Conservation (phyloP, 2,113 vertebrate species). For the Trogon melanurus region DNA sequence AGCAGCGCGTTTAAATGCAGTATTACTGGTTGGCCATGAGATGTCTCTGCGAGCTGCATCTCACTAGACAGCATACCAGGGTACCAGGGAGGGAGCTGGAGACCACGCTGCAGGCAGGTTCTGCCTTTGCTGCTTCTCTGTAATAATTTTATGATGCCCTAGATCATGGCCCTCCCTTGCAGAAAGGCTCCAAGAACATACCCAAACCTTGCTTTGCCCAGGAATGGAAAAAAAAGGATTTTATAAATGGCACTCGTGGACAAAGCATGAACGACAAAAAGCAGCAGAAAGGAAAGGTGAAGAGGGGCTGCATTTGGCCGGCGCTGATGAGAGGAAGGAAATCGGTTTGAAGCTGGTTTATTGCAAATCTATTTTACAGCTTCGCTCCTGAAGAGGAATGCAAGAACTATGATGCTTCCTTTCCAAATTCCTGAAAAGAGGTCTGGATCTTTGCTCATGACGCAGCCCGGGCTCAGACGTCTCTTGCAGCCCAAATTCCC, state of each 20-base stretch:
- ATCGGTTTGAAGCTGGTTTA: not conserved
- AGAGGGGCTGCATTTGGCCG: not conserved
- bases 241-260: not conserved
- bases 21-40: not conserved
- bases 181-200: not conserved
- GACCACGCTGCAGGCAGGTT: not conserved
- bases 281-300: not conserved
- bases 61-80: not conserved
- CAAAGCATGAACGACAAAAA: not conserved
- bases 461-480: not conserved
- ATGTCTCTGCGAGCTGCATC: not conserved
- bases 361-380: not conserved
- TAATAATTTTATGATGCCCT: fast-evolving
- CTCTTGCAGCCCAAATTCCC: not conserved
- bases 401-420: not conserved
- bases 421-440: not conserved
- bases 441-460: fast-evolving
- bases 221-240: not conserved
- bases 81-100: not conserved
- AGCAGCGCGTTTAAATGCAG: not conserved
- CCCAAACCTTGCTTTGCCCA: not conserved
- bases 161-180: not conserved
- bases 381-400: fast-evolving
- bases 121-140: not conserved
- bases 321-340: not conserved